Evolutionary conservation across 1,140 invertebrate species (phyloP).

Genomic region (Drosophila pseudoobscura): DNA sequence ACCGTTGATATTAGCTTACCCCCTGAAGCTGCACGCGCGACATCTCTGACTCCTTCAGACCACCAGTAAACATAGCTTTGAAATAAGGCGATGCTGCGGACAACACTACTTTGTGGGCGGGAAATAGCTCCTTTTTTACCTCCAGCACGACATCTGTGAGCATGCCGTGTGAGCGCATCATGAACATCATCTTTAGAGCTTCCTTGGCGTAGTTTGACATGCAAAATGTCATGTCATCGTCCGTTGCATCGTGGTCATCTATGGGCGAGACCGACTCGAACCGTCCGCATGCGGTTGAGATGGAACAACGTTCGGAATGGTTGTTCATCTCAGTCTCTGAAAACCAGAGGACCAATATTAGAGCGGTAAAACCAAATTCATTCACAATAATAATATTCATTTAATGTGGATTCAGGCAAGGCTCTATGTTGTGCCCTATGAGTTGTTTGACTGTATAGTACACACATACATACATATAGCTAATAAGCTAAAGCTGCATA

Average conservation of each 20-base stretch:
- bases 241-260: conserved; percentile 77
- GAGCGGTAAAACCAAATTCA: neutral
- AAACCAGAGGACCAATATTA: neutral
- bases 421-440: conserved; percentile 35
- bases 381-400: no score
- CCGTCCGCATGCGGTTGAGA: conserved; percentile 47
- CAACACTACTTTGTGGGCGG: conserved; percentile 95
- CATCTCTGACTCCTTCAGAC: conserved; percentile 94
- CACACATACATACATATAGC: conserved; percentile 25
- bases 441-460: no score
- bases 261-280: conserved; percentile 52
- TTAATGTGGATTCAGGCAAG: neutral
- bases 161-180: conserved; percentile 94
- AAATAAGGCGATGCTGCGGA: conserved; percentile 98
- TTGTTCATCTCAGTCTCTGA: conserved; percentile 75
- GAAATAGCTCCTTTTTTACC: conserved; percentile 92
- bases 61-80: conserved; percentile 97
- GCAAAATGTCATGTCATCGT: conserved; percentile 92
- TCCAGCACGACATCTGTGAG: conserved; percentile 94
- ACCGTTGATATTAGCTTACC: conserved; percentile 83
- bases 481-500: conserved; percentile 33
- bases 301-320: conserved; percentile 51
- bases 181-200: conserved; percentile 94
- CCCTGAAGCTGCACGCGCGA: conserved; percentile 92
- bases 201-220: conserved; percentile 93